phyloP scores from a whole-genome alignment of 2,113 vertebrate species.

The Apaloderma vittatum region DNA sequence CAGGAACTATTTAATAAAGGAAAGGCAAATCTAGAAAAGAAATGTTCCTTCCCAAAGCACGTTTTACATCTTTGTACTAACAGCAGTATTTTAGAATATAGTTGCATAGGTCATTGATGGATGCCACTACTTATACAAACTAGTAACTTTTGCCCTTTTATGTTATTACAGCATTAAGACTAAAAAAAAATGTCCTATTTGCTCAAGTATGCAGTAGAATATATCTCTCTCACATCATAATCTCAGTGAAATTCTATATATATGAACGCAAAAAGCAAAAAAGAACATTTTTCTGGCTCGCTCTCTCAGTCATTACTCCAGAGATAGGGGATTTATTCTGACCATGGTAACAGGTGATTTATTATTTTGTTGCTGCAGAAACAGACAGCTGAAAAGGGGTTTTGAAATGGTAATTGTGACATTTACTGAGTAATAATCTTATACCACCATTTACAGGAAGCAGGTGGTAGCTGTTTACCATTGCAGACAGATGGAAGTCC shows the following conservation, averaged over 20 bases:
- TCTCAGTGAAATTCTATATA: neutral
- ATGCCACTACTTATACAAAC: neutral
- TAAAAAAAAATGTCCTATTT: neutral
- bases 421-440: constrained; percentile 78
- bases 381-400: constrained; percentile 66
- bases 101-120: neutral
- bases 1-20: neutral
- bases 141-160: neutral
- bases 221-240: neutral
- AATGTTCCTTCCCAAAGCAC: neutral
- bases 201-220: neutral
- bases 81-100: neutral
- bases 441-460: constrained; percentile 66
- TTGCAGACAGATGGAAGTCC: constrained; percentile 73
- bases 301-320: constrained; percentile 22
- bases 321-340: constrained; percentile 35
- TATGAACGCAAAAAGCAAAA: constrained; percentile 12
- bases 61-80: neutral
- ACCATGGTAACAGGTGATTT: constrained; percentile 63
- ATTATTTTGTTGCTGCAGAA: constrained; percentile 69
- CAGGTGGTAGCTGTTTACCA: constrained; percentile 76
- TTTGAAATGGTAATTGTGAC: constrained; percentile 81
- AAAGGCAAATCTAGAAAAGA: neutral
- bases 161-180: neutral
- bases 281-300: neutral